Percentiles rank a stretch among this genome's conserved stretches.
These are phyloP conservation scores for Gisinianus flammeolus DNA, from an alignment of 2,888 invertebrate species.

Conservation along the genomic window DNA sequence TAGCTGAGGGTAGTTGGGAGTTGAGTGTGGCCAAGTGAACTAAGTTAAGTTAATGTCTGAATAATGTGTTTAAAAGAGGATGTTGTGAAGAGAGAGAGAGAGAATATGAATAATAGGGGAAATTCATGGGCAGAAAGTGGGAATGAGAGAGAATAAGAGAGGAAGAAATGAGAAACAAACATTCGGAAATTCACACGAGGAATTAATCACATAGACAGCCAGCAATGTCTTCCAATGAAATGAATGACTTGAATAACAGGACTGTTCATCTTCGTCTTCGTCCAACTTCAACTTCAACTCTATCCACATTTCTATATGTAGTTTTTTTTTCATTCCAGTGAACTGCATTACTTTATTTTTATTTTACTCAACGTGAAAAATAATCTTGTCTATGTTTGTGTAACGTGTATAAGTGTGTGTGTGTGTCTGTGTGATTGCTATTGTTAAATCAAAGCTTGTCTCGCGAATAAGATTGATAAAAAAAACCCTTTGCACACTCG, in stretches of 20 bases:
- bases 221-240: constrained; percentile 30
- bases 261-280: not conserved
- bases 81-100: no score
- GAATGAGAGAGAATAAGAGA: not conserved
- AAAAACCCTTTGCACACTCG: no score
- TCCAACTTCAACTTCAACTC: not conserved
- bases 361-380: no score
- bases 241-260: constrained; percentile 32
- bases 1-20: not conserved
- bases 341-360: not conserved
- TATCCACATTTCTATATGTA: no score
- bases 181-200: constrained; percentile 34
- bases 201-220: constrained; percentile 31
- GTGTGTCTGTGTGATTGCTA: no score
- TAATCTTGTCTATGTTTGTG: no score
- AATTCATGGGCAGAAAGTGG: not conserved
- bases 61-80: not conserved
- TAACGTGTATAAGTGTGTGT: no score
- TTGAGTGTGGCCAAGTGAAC: not conserved
- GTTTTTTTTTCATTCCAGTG: constrained; percentile 13
- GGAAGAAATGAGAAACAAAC: constrained; percentile 31
- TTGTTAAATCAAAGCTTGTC: no score
- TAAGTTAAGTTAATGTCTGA: not conserved
- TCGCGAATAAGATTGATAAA: no score
- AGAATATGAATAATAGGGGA: not conserved